Conservation (phyloP, 1,140 invertebrate genomes). For the roundworm (Caenorhabditis elegans) region WBcel235 BX284602.5:6413001-6413500, state of each 20-base stretch:
- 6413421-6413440: too few relatives aligned
- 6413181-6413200: conserved; percentile 26
- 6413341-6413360: background rate
- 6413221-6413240: conserved; percentile 25
- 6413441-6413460: too few relatives aligned
- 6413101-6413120: background rate
- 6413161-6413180: conserved; percentile 32
- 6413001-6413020: background rate
- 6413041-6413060: background rate
- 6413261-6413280: background rate
- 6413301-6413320: background rate
- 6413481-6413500: too few relatives aligned
- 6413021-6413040: background rate
- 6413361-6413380: too few relatives aligned
- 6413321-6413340: too few relatives aligned
- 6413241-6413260: conserved; percentile 6
- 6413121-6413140: background rate
- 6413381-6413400: too few relatives aligned
- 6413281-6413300: background rate
- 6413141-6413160: background rate
- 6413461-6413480: too few relatives aligned
- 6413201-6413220: conserved; percentile 10
- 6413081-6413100: background rate
- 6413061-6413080: background rate
- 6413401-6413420: too few relatives aligned